A percentile compares a stretch with the other conserved stretches of the same genome.
These are phyloP conservation scores for Cygnus buccinator DNA, from an alignment of 2,113 vertebrate genomes.

Conservation along the genomic window DNA sequence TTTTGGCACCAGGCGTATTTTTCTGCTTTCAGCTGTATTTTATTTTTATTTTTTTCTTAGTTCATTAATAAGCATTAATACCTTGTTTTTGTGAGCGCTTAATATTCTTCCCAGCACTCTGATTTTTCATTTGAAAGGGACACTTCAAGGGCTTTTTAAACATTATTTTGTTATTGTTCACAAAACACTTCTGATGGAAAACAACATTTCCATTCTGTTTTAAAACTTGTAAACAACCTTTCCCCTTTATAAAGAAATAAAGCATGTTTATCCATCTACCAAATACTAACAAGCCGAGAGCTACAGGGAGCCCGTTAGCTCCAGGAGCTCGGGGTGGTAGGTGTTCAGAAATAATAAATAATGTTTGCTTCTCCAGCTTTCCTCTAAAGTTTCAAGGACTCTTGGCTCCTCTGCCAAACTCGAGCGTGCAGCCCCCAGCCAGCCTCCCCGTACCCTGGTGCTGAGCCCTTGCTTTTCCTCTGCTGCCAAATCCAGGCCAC, in stretches of 20 bases:
- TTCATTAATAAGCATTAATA: conserved; percentile 41
- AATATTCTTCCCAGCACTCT: conserved; percentile 9
- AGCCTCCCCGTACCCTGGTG: neutral
- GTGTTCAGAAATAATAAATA: conserved; percentile 21
- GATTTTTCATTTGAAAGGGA: conserved; percentile 25
- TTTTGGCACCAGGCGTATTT: neutral
- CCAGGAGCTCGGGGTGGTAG: neutral
- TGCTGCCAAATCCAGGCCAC: neutral
- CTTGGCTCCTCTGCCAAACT: neutral
- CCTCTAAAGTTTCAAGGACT: conserved; percentile 11
- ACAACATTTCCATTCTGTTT: conserved; percentile 36
- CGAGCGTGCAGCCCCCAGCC: neutral
- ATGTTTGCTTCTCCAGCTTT: neutral
- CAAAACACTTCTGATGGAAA: neutral
- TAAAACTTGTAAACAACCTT: conserved; percentile 54
- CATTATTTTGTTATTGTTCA: conserved; percentile 21
- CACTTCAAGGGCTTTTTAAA: conserved; percentile 41
- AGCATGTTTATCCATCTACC: conserved; percentile 38
- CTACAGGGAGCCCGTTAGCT: conserved; percentile 38
- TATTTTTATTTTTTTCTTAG: neutral
- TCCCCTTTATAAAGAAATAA: conserved; percentile 12
- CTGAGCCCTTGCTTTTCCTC: neutral
- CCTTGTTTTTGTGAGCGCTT: neutral
- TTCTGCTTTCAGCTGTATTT: neutral
- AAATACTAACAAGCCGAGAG: conserved; percentile 3